Percentiles rank a stretch among this genome's conserved stretches.
phyloP scores from a whole-genome alignment of 2,797 vertebrate species.

The Diglossa cyanea region DNA sequence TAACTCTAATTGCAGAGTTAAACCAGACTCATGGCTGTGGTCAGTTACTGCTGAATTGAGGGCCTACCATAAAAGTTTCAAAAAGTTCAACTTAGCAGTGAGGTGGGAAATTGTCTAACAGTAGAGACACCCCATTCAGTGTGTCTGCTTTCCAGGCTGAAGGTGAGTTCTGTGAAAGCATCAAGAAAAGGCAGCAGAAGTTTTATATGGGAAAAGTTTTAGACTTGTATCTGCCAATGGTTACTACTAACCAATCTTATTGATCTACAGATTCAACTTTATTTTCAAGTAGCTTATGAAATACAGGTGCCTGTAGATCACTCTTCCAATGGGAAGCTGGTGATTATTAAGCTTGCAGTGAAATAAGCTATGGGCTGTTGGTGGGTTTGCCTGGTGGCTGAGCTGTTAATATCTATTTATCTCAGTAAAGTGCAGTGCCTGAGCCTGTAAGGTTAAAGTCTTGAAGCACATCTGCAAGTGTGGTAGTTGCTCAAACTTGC shows the following conservation, averaged over 20 bases:
- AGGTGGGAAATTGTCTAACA: not conserved
- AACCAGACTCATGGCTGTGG: not conserved
- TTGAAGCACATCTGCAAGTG: not conserved
- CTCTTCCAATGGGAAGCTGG: not conserved
- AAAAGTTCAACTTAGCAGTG: not conserved
- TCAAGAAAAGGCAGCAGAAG: not conserved
- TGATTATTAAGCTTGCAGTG: not conserved
- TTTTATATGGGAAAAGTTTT: not conserved
- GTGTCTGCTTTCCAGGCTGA: not conserved
- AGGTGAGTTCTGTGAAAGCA: not conserved
- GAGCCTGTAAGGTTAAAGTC: not conserved
- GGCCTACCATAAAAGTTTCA: not conserved
- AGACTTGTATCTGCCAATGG: not conserved
- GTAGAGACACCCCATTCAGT: not conserved
- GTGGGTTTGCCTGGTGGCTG: not conserved
- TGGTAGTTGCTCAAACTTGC: not conserved
- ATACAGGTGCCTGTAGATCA: not conserved
- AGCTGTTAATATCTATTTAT: not conserved
- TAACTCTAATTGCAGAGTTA: not conserved
- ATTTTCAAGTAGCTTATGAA: not conserved
- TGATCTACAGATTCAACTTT: not conserved
- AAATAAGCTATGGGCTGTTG: not conserved
- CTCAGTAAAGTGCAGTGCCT: not conserved
- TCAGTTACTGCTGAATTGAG: not conserved
- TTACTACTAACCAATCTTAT: not conserved